Percentiles rank a stretch among this genome's conserved stretches.
Evolutionary conservation across 1,140 invertebrate species (phyloP).

Genomic region (Euglossa dilemma): DNA sequence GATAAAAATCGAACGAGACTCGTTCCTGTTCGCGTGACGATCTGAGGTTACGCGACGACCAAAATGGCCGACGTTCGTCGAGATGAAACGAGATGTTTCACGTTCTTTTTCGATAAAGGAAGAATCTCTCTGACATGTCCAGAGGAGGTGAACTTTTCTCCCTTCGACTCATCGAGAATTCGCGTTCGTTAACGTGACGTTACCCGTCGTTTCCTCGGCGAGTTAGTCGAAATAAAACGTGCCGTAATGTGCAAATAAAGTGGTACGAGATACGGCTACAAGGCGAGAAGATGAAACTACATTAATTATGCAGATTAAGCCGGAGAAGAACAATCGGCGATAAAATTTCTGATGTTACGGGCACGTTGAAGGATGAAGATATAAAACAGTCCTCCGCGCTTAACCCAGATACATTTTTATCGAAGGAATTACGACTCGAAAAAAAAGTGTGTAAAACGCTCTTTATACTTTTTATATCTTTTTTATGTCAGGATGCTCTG

Average conservation of each 20-base stretch:
- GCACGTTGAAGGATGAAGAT: conserved; percentile 31
- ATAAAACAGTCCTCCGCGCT: conserved; percentile 35
- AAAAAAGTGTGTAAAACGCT: conserved; percentile 24
- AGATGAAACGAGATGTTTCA: too few species aligned
- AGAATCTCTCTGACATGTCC: too few species aligned
- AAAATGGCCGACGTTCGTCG: too few species aligned
- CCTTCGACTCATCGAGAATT: too few species aligned
- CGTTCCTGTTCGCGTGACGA: too few species aligned
- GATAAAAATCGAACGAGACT: too few species aligned
- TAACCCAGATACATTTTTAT: conserved; percentile 50
- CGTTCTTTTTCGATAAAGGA: too few species aligned
- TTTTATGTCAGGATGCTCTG: conserved; percentile 16
- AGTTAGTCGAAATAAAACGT: not conserved
- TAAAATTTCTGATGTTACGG: conserved; percentile 33
- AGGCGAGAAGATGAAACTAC: conserved; percentile 7
- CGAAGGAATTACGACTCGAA: conserved; percentile 42
- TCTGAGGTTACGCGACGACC: too few species aligned
- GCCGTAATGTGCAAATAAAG: not conserved
- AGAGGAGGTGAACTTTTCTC: not conserved
- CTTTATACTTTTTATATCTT: conserved; percentile 23
- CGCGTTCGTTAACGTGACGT: too few species aligned
- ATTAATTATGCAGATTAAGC: conserved; percentile 50
- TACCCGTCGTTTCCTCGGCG: too few species aligned
- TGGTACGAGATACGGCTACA: not conserved
- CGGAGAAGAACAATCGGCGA: conserved; percentile 28